Conservation (phyloP, 2,888 invertebrate genomes). For the Amblyteles armatorius region DNA sequence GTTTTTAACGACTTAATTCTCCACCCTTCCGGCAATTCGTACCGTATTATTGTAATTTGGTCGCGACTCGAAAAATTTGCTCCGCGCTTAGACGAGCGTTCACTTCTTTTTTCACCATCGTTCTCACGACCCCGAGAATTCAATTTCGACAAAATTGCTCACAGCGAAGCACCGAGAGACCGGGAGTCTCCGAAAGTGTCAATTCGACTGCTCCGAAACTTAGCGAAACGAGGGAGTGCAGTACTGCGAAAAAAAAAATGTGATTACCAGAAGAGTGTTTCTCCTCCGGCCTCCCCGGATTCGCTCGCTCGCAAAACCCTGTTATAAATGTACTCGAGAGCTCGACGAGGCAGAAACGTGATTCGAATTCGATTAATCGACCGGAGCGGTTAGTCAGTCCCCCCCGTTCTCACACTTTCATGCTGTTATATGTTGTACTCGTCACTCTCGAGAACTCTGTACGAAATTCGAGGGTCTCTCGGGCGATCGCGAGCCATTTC, state of each 20-base stretch:
- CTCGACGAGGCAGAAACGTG: conserved; percentile 63
- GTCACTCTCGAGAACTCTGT: conserved; percentile 12
- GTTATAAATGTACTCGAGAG: conserved; percentile 61
- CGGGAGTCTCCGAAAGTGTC: conserved; percentile 22
- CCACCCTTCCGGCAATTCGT: no score
- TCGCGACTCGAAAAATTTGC: no score
- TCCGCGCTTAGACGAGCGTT: background rate
- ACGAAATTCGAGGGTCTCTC: conserved; percentile 35
- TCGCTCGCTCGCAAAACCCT: conserved; percentile 53
- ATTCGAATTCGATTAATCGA: conserved; percentile 65
- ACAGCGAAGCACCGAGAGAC: background rate
- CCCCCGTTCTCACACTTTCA: conserved; percentile 45
- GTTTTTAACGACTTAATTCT: no score
- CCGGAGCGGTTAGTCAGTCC: conserved; percentile 24
- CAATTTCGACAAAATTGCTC: background rate
- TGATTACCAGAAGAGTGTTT: conserved; percentile 51
- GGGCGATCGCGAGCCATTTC: conserved; percentile 26
- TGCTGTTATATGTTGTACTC: conserved; percentile 22
- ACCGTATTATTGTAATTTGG: background rate
- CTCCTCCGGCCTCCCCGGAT: background rate
- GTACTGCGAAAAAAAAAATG: conserved; percentile 39
- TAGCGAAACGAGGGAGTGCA: conserved; percentile 42
- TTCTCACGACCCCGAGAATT: background rate
- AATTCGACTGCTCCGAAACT: conserved; percentile 35
- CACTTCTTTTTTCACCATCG: background rate